A percentile compares a stretch with the other conserved stretches of the same genome.
These are phyloP conservation scores for Eretmodus cyanostictus DNA, from an alignment of 2,113 vertebrate species.

Conservation along the genomic window DNA sequence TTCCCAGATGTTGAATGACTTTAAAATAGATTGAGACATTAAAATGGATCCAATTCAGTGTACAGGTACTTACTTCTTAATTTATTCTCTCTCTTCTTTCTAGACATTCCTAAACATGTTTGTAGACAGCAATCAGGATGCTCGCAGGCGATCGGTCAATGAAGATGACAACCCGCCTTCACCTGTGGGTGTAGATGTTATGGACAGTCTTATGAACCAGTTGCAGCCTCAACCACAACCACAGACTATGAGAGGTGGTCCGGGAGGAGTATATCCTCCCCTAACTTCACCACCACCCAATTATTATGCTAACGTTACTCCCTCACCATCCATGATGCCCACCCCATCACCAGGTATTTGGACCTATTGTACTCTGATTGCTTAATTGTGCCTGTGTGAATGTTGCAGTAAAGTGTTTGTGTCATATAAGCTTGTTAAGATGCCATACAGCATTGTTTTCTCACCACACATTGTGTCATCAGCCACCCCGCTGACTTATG, in stretches of 20 bases:
- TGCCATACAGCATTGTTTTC: background rate
- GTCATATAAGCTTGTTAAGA: constrained; percentile 1
- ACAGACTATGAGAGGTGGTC: constrained; percentile 65
- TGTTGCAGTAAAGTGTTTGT: background rate
- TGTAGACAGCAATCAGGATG: constrained; percentile 97
- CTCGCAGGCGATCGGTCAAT: constrained; percentile 90
- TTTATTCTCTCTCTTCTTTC: background rate
- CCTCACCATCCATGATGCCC: constrained; percentile 95
- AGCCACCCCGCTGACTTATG: background rate
- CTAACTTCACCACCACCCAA: constrained; percentile 93
- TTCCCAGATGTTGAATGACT: background rate
- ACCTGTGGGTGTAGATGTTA: constrained; percentile 90
- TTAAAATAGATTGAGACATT: background rate
- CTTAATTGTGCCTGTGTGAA: background rate
- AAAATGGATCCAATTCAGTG: background rate
- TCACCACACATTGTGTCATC: background rate
- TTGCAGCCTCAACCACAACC: constrained; percentile 76
- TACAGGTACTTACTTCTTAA: background rate
- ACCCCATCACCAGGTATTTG: constrained; percentile 92
- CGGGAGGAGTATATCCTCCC: constrained; percentile 83
- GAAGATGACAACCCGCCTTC: constrained; percentile 98
- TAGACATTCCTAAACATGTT: constrained; percentile 99
- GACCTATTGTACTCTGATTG: background rate
- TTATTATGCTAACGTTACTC: constrained; percentile 87
- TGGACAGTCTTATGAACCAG: constrained; percentile 89